Evolutionary conservation across 1,140 invertebrate species (phyloP).

Genomic region (Temnothorax longispinosus): DNA sequence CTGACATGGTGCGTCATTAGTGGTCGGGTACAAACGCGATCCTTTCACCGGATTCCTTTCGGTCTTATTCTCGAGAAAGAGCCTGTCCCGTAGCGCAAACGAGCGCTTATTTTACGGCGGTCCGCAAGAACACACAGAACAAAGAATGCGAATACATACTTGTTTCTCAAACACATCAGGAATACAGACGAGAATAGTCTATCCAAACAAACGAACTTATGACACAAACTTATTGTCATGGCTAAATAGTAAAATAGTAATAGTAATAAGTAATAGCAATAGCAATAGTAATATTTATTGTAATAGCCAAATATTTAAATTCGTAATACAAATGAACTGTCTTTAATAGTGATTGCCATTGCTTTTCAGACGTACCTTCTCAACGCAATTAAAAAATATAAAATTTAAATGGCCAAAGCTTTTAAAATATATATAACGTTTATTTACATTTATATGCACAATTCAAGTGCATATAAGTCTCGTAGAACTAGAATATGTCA

Average conservation of each 20-base stretch:
- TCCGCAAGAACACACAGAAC: neutral
- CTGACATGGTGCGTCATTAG: constrained; percentile 82
- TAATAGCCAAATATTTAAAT: too few relatives aligned
- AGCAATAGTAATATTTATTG: too few relatives aligned
- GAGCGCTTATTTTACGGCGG: constrained; percentile 4
- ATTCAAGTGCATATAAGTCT: neutral
- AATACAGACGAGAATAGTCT: neutral
- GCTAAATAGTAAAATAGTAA: too few relatives aligned
- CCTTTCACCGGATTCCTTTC: constrained; percentile 35
- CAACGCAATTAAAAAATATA: neutral
- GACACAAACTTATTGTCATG: neutral
- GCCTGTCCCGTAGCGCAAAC: neutral
- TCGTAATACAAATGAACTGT: too few relatives aligned
- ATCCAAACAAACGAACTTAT: neutral
- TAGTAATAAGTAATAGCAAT: too few relatives aligned
- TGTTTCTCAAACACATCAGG: neutral
- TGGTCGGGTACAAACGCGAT: constrained; percentile 78
- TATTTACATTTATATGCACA: neutral
- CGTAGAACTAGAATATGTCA: neutral
- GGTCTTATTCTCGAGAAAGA: constrained; percentile 19
- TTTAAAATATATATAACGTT: neutral
- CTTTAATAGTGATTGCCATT: too few relatives aligned
- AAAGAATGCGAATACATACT: neutral
- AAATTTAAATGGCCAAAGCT: neutral
- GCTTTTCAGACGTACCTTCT: neutral